These are phyloP conservation scores for Tetragonula clypearis DNA, from an alignment of 1,140 invertebrate species.

Conservation along the genomic window DNA sequence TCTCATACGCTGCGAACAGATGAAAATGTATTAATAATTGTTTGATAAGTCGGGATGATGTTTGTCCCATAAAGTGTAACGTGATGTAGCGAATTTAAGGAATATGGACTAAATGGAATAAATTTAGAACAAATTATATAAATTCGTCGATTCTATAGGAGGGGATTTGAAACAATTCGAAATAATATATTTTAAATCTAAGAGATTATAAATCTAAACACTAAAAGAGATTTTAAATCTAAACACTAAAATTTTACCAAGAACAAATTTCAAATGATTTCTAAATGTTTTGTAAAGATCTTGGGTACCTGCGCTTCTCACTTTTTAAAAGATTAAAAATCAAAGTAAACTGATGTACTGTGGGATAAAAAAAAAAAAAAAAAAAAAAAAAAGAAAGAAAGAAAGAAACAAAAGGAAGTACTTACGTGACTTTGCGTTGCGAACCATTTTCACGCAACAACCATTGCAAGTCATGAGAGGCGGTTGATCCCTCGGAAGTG, in stretches of 20 bases:
- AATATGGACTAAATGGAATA: neutral
- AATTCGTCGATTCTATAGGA: neutral
- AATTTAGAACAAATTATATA: neutral
- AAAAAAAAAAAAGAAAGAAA: neutral
- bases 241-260: no score
- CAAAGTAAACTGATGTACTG: neutral
- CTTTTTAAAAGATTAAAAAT: neutral
- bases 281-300: neutral
- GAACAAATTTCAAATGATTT: neutral
- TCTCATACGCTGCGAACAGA: slow-evolving; percentile 90
- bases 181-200: neutral
- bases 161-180: neutral
- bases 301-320: neutral
- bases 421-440: slow-evolving; percentile 94
- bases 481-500: slow-evolving; percentile 91
- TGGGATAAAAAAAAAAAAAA: neutral
- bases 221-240: no score
- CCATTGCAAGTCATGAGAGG: slow-evolving; percentile 93
- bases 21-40: slow-evolving; percentile 5
- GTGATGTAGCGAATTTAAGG: neutral
- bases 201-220: no score
- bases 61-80: neutral
- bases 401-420: slow-evolving; percentile 57
- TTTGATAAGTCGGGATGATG: neutral
- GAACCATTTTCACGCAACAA: slow-evolving; percentile 97